Base-by-base conservation (phyloP, 2,888 invertebrate species). In the Drosophila greeni region DNA sequence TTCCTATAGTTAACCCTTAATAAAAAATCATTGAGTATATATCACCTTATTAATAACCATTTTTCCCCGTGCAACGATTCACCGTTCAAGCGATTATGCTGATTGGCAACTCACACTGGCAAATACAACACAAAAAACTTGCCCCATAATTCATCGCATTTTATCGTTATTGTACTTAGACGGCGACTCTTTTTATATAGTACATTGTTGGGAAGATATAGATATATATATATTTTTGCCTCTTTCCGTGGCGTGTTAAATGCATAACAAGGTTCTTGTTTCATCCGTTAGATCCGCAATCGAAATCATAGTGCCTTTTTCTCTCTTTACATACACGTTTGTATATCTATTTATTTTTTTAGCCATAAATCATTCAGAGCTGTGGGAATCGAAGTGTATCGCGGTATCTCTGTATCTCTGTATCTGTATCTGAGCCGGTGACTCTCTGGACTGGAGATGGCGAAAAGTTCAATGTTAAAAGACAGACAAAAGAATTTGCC, bases 201-300 rank as follows among this genome's bases (percentile, higher is more conserved):
- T 33, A 39, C 55, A 36, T 65, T 54, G 74, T 69, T 52, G 60
- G 33, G 20, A 23, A 20, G 60, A 37, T 57, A 72, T 78, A 74
- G 62, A 64, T 74, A 42, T 14, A 39, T 2, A 37, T 39, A 39
- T 54, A 33, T 23, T 45, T 51, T 57, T 59, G 39, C 54, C 24
- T 40, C 33, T 49, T 66, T 52, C 29, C 29, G 36, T 73, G 71
- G 81, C 81, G 81, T 84, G 85, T 75, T 83, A 77, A 84, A 82
- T 82, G 81, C 81, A 74, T 75, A 79, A 71, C 84, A 84, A 82
- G 81, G 85, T 82, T 82, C 85, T 81, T 74, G 61, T 84, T 84
- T 77, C 85, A 81, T 80, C 81, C 85, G 81, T 82, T 81, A 82
- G 80, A 84, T 80, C 80, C 84, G 84, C 79, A 82, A 84, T 80